phyloP scores from a whole-genome alignment of 2,113 vertebrate species.

The Irena cyanogastra region DNA sequence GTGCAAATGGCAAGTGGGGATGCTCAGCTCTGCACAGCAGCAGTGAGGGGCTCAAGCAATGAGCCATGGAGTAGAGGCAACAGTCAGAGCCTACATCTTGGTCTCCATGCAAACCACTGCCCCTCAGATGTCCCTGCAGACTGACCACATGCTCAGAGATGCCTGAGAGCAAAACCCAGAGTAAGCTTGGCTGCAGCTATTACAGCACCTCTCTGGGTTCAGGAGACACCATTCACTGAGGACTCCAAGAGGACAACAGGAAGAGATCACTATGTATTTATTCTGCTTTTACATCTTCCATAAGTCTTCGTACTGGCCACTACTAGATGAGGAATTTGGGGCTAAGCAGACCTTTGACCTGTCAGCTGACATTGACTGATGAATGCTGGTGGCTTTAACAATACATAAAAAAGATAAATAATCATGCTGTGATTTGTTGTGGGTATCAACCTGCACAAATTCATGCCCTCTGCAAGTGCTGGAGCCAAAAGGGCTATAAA shows the following conservation, averaged over 20 bases:
- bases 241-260: not conserved
- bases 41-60: not conserved
- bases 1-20: fast-evolving
- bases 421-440: not conserved
- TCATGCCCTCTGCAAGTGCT: not conserved
- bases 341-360: not conserved
- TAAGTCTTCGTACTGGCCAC: not conserved
- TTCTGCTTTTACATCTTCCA: not conserved
- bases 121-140: not conserved
- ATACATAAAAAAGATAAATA: not conserved
- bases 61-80: fast-evolving
- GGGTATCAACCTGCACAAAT: not conserved
- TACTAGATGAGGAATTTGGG: not conserved
- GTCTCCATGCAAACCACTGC: not conserved
- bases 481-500: not conserved
- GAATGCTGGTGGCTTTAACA: not conserved
- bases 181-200: not conserved
- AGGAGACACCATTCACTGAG: not conserved
- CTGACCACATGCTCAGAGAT: not conserved
- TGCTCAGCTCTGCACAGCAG: not conserved
- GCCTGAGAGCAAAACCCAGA: not conserved
- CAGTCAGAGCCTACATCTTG: not conserved
- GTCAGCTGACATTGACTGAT: not conserved
- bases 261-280: not conserved
- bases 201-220: not conserved